Evolutionary conservation across 23 tunicate species (phyloP).

Genomic region (Diplosoma virens): DNA sequence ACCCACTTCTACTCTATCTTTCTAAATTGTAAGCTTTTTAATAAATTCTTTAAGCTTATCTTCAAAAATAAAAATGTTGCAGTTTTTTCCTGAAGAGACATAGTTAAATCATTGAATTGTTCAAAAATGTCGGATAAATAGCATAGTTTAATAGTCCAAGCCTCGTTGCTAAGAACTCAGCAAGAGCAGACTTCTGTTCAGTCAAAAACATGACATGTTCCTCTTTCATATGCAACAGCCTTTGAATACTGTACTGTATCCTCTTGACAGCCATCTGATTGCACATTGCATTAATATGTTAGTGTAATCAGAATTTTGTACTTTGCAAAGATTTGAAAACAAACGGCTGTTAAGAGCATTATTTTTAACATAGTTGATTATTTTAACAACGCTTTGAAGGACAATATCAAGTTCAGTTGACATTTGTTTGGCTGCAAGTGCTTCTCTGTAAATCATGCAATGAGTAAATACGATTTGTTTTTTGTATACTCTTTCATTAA

Average conservation of each 20-base stretch:
- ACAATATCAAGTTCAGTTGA: no score
- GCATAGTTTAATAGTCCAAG: constrained; percentile 45
- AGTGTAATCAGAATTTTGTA: constrained; percentile 29
- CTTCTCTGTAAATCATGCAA: no score
- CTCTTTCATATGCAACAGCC: constrained; percentile 34
- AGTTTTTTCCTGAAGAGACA: constrained; percentile 48
- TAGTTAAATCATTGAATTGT: constrained; percentile 25
- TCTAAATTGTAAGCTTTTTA: no score
- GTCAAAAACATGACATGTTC: constrained; percentile 27
- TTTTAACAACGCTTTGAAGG: no score
- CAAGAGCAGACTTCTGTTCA: constrained; percentile 31
- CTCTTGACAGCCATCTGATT: constrained; percentile 58
- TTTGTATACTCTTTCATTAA: no score
- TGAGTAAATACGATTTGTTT: no score
- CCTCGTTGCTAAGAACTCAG: constrained; percentile 17
- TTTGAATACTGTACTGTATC: constrained; percentile 34
- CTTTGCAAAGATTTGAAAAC: constrained; percentile 46
- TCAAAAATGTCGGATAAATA: constrained; percentile 54
- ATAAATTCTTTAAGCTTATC: constrained; percentile 41
- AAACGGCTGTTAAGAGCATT: constrained; percentile 43
- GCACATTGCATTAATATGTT: constrained; percentile 27
- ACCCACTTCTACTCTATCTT: no score
- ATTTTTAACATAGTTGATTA: constrained; percentile 20
- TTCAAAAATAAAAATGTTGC: constrained; percentile 5
- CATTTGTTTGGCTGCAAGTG: no score